Base-by-base conservation (phyloP, 2,113 vertebrate genomes). In the Clarias macrocephalus region DNA sequence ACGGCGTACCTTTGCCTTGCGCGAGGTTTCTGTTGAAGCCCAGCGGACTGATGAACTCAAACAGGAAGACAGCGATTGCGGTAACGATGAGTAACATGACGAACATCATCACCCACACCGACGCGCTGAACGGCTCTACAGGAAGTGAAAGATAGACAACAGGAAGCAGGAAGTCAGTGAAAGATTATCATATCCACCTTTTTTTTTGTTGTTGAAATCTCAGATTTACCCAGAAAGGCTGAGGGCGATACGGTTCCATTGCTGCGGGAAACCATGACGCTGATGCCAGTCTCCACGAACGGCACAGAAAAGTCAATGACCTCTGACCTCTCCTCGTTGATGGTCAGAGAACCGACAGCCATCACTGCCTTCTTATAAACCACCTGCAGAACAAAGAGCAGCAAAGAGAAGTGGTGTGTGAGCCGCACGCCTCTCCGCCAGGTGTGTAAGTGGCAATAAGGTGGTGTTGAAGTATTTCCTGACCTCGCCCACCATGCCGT, bases 61-160 rank as follows among this genome's bases (percentile, higher is more conserved):
- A 99, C 91, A 99, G 96, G 89, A 99, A 99, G 91, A 99, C 98
- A 23, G 98, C 97, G 68, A 99, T 96, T 92, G 98, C 98, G 0
- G 98, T 99, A 85, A 99, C 97, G 5, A 99, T 95, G 90, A 99
- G 97, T 90, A 99, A 95, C 97, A 99, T 99, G 90, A 99, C 98
- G 90, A 99, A 99, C 98, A 99, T 99, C 98, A 99, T 99, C 94
- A 99, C 98, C 98, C 98, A 99, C 88, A 99, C 97, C 0, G 97
- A 99, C 72, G 98, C 98, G 89, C 97, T 99, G 95, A 99, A 99
- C 15, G 98, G 98, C 89, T 99, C 97, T 99, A 94, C 72, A 80
- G 85, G 7, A 85, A 82, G 85, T 82, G 60, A 77, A 63, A 85
- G 89, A 88, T 75, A 16, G 88, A 81, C 85, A 33, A 87, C 73